phyloP scores from a whole-genome alignment of 2,113 vertebrate species.

The Petaurus breviceps region DNA sequence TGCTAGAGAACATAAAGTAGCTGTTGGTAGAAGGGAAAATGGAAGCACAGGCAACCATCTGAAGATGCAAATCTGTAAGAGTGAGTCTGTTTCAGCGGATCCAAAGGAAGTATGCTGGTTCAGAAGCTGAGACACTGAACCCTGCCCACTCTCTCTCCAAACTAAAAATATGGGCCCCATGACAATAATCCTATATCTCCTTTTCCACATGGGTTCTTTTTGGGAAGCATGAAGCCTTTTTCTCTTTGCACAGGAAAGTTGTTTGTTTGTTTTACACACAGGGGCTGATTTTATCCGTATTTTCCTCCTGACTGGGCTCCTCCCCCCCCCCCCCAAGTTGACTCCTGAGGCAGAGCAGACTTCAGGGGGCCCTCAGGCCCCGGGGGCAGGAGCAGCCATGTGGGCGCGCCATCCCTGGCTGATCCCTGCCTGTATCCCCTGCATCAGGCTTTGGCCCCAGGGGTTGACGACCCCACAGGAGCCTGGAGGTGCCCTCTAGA shows the following conservation, averaged over 20 bases:
- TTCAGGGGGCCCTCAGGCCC: neutral
- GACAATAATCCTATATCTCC: neutral
- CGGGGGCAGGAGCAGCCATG: neutral
- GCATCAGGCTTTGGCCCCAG: rapidly evolving
- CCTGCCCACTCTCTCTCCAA: neutral
- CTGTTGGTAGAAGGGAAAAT: neutral
- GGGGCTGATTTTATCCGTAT: neutral
- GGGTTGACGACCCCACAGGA: rapidly evolving
- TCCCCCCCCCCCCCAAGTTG: too few species aligned
- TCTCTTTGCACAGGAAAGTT: neutral
- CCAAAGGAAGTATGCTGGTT: neutral
- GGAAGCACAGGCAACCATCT: neutral
- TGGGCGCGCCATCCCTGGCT: too few species aligned
- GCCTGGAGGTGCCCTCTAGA: neutral
- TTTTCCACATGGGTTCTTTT: neutral
- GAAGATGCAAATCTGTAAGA: neutral
- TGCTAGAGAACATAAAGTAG: neutral
- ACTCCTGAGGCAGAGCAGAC: too few species aligned
- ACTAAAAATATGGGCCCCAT: neutral
- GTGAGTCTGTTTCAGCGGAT: neutral
- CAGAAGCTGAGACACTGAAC: neutral
- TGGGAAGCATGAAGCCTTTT: neutral
- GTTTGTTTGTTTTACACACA: neutral
- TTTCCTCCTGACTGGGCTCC: neutral
- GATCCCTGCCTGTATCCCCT: neutral